phyloP scores from a whole-genome alignment of 30 jellyfish, hydroid and myxozoan genomes.

The Chironex yamaguchii region DNA sequence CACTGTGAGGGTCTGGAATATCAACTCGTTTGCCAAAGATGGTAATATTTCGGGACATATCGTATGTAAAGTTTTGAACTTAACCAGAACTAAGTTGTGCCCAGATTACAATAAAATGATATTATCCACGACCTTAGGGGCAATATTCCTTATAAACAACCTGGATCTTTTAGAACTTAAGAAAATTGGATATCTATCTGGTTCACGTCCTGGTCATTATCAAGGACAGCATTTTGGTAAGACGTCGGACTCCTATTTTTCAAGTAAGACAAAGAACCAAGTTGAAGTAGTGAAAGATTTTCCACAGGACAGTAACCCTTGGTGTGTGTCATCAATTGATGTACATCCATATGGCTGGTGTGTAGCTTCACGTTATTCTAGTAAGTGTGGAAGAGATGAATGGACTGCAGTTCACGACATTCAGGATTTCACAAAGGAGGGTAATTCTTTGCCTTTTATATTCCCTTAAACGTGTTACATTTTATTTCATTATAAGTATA shows the following conservation, averaged over 20 bases:
- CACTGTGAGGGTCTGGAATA: slow-evolving; percentile 84
- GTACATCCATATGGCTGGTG: slow-evolving; percentile 90
- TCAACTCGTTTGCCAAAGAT: slow-evolving; percentile 52
- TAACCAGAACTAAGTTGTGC: slow-evolving; percentile 80
- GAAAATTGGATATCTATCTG: background rate
- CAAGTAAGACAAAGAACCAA: slow-evolving; percentile 16
- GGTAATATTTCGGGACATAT: slow-evolving; percentile 51
- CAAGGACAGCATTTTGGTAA: background rate
- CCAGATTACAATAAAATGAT: slow-evolving; percentile 60
- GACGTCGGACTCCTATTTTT: background rate
- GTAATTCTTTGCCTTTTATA: too few species aligned
- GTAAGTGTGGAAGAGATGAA: slow-evolving; percentile 53
- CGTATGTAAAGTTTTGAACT: slow-evolving; percentile 33
- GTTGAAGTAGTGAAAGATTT: slow-evolving; percentile 63
- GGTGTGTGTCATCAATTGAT: slow-evolving; percentile 86
- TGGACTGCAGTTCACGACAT: slow-evolving; percentile 76
- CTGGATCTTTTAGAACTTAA: slow-evolving; percentile 50
- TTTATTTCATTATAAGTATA: too few species aligned
- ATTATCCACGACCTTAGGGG: slow-evolving; percentile 78
- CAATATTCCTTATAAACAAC: slow-evolving; percentile 66
- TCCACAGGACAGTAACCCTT: slow-evolving; percentile 67
- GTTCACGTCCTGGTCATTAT: background rate
- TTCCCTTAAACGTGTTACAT: too few species aligned
- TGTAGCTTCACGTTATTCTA: slow-evolving; percentile 76
- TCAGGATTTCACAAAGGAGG: slow-evolving; percentile 56